A percentile compares a stretch with the other conserved stretches of the same genome.
Conservation (phyloP, 2,888 invertebrate genomes). For the Brachypalpus laphriformis region DNA sequence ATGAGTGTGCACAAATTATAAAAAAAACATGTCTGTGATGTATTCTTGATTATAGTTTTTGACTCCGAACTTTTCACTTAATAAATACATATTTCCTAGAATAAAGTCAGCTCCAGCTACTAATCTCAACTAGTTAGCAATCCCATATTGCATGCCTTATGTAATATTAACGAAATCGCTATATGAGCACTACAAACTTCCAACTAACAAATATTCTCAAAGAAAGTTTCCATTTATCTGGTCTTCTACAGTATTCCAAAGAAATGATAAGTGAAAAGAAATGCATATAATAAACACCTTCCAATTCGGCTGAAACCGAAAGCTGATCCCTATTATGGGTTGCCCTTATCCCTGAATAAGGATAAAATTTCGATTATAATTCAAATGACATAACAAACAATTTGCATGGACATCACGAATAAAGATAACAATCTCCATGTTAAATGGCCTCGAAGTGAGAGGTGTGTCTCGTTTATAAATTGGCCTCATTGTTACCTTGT, state of each 20-base stretch:
- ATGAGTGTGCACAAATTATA: too few species aligned
- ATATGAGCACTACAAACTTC: not conserved
- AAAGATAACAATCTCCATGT: constrained; percentile 17
- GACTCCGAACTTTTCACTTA: too few species aligned
- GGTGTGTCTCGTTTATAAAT: constrained; percentile 31
- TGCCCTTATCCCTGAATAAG: not conserved
- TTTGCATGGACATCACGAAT: constrained; percentile 41
- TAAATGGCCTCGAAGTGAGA: constrained; percentile 15
- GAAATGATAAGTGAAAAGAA: constrained; percentile 2
- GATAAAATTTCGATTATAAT: constrained; percentile 15
- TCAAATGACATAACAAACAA: constrained; percentile 20
- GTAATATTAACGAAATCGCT: too few species aligned
- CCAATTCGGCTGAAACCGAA: not conserved
- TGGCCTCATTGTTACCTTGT: constrained; percentile 9
- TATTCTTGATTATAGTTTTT: too few species aligned
- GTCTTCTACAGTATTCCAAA: not conserved
- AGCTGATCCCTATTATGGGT: not conserved
- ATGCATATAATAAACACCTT: constrained; percentile 3
- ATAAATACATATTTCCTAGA: too few species aligned
- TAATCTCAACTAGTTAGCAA: too few species aligned
- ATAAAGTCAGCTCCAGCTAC: too few species aligned
- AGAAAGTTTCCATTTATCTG: not conserved
- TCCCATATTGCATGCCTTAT: too few species aligned
- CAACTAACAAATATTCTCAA: not conserved
- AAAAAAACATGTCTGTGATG: too few species aligned